Percentiles rank a stretch among this genome's conserved stretches.
Evolutionary conservation across 2,113 vertebrate genomes (phyloP).

Genomic region (Progne subis): DNA sequence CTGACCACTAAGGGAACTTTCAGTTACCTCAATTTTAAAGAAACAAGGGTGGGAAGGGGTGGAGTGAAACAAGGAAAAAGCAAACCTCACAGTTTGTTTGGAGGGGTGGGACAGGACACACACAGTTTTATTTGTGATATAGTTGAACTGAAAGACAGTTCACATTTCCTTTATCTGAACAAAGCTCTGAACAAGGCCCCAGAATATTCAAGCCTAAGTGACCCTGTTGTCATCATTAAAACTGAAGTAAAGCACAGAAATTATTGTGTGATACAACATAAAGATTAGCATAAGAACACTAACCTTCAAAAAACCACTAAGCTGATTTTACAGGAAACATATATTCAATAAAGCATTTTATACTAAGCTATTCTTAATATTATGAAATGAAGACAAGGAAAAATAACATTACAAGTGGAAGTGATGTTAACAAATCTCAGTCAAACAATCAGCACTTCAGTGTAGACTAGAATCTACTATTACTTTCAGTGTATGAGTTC

Average conservation of each 20-base stretch:
- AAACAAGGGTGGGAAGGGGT: background rate
- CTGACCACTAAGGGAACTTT: background rate
- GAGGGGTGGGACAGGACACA: background rate
- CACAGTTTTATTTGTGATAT: background rate
- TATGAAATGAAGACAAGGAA: background rate
- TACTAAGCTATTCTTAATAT: constrained; percentile 26
- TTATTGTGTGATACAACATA: background rate
- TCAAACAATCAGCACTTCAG: background rate
- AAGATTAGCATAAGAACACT: background rate
- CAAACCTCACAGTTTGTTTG: background rate
- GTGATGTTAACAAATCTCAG: background rate
- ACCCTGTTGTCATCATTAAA: background rate
- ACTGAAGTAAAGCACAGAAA: background rate
- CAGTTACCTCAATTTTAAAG: background rate
- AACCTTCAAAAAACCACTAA: constrained; percentile 9
- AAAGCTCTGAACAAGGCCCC: background rate
- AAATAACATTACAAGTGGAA: constrained; percentile 1
- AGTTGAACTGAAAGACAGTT: background rate
- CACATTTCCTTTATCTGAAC: background rate
- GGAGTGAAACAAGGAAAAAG: background rate
- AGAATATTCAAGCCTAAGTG: background rate
- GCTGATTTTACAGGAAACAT: constrained; percentile 38
- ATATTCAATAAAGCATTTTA: constrained; percentile 8
- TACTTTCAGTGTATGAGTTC: background rate
- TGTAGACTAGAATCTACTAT: constrained; percentile 7